Conservation (phyloP, 2,797 vertebrate species). For the Pyrocephalus nanus region DNA sequence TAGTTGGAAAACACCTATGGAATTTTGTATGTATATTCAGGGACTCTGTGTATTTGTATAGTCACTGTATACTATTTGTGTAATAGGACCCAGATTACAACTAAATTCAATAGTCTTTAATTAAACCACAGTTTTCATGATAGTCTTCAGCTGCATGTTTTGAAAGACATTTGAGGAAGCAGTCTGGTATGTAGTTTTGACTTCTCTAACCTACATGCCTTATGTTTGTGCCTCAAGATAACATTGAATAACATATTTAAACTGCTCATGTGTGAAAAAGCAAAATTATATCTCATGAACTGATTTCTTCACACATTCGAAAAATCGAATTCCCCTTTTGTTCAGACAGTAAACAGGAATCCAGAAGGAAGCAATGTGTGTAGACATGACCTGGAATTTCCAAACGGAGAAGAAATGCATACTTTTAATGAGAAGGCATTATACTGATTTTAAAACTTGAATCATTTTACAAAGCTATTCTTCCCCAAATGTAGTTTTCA, state of each 20-base stretch:
- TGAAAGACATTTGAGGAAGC: slow-evolving; percentile 20
- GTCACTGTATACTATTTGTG: background rate
- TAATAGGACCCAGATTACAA: background rate
- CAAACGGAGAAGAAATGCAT: background rate
- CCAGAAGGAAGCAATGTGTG: background rate
- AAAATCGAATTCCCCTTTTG: background rate
- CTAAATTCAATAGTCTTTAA: background rate
- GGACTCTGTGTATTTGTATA: background rate
- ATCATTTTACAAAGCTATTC: background rate
- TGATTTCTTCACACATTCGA: slow-evolving; percentile 32
- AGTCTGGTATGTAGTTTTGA: background rate
- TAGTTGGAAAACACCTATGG: background rate
- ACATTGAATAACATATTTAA: slow-evolving; percentile 67
- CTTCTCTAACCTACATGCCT: slow-evolving; percentile 56
- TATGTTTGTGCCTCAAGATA: slow-evolving; percentile 61
- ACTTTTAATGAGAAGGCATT: background rate
- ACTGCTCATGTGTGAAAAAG: slow-evolving; percentile 44
- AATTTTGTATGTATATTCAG: background rate
- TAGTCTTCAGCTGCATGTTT: background rate
- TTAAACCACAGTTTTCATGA: background rate
- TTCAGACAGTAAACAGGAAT: background rate
- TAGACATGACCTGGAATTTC: background rate
- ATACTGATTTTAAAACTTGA: background rate
- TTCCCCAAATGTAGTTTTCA: background rate
- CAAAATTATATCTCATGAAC: slow-evolving; percentile 47